Evolutionary conservation across 2,113 vertebrate genomes (phyloP), one percentile per base, ranked within the genome.

Genomic region (Erpornis zantholeuca): DNA sequence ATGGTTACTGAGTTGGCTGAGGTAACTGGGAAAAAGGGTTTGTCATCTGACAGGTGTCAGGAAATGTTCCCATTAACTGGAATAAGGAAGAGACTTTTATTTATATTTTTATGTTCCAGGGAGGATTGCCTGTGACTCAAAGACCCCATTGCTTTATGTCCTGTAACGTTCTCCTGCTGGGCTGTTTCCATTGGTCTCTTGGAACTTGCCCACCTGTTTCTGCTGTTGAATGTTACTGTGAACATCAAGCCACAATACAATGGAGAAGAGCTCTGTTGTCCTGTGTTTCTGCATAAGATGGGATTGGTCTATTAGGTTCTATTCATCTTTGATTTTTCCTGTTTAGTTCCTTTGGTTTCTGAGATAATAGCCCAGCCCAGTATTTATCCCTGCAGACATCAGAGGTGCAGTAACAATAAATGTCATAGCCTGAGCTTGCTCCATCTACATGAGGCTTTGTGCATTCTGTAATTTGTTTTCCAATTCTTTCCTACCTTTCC

Each of bases 1-100:
- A 59, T 68, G 90, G 97, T 90, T 95, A 90, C 91, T 66, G 81
- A 94, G 57, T 60, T 91, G 92, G 76, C 94, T 94, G 87, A 94
- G 33, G 70, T 42, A 86, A 82, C 71, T 77, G 75, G 90, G 91
- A 77, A 90, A 79, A 90, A 85, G 73, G 29, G 57, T 24, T 72
- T 94, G 90, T 90, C 92, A 69, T 89, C 68, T 81, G 75, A 80
- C 5, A 16, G 22, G 72, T 73, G 70, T 72, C 94, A 86, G 85
- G 91, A 96, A 95, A 80, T 52, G 53, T 89, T 96, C 81, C 95
- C 61, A 50, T 79, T 80, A 88, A 86, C 69, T n/a, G 81, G 7
- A 86, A 72, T 45, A 75, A 63, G 83, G 54, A 82, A 53, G 53
- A 70, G 29, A 35, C 47, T 59, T 87, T 73, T 66, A 80, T 92